Base-by-base conservation (phyloP, 2,888 invertebrate genomes). In the Meteorus cinctellus region DNA sequence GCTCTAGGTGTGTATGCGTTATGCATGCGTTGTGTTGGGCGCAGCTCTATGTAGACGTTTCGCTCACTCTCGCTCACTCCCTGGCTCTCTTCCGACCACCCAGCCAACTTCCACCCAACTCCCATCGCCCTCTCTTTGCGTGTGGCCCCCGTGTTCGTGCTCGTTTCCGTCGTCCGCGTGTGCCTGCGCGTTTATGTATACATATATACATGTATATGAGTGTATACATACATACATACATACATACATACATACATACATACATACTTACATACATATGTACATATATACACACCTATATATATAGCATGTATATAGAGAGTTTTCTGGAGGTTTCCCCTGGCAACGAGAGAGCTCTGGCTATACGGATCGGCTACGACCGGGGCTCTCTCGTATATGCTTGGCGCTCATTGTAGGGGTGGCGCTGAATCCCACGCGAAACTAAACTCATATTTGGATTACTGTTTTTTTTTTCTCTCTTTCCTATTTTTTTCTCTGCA, bases 241-340 rank as follows among this genome's bases (percentile, higher is more conserved):
- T 84, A 84, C 24, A 24, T 24, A 24, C 24, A 24, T 84, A 80
- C 16, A n/a, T n/a, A 45, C 12, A 45, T 45, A 45, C 8, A 10
- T 45, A 80, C 16, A n/a, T n/a, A 45, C 12, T 4, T 45, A 45
- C 8, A 10, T 45, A 24, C 1, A 24, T 24, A 24, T 24, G 24
- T 24, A 24, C 24, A 24, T 3, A 5, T 5, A 2, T n/a, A 48
- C n/a, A 48, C 16, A n/a, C n/a, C 1, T n/a, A 55, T 19, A 55
- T 19, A 24, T 19, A 55, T 19, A 55, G 19, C 5, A 5, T 48
- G n/a, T 19, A 19, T 19, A 55, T 19, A 55, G 4, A 55, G 86
- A 88, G 89, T 89, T 89, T 89, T 89, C 89, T 89, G 87, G 88
- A 89, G 88, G 89, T 89, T 86, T 89, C 89, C 89, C 89, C 86